A percentile compares a stretch with the other conserved stretches of the same genome.
These are phyloP conservation scores for Cyprinodon diabolis DNA, from an alignment of 2,797 vertebrate species.

Conservation along the genomic window DNA sequence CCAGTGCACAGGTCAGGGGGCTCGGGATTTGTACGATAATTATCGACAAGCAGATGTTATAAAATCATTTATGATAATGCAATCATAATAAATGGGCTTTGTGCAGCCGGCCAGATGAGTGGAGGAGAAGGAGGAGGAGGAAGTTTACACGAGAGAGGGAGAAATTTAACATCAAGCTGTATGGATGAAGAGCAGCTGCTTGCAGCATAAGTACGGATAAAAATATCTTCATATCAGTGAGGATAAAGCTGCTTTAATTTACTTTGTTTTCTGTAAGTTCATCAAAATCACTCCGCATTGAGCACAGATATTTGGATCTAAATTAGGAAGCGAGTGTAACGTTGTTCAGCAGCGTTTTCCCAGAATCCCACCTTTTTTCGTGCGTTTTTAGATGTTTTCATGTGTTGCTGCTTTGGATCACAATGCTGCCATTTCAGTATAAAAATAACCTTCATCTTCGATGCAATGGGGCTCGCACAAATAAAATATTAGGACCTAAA, in stretches of 20 bases:
- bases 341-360: slow-evolving; percentile 17
- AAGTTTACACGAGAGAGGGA: slow-evolving; percentile 37
- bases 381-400: slow-evolving; percentile 36
- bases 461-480: slow-evolving; percentile 59
- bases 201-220: slow-evolving; percentile 15
- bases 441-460: slow-evolving; percentile 73
- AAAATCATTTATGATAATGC: slow-evolving; percentile 86
- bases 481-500: slow-evolving; percentile 77
- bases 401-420: slow-evolving; percentile 56
- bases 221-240: slow-evolving; percentile 14
- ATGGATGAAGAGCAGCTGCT: slow-evolving; percentile 42
- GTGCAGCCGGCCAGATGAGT: slow-evolving; percentile 62
- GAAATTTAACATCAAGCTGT: slow-evolving; percentile 51
- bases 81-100: slow-evolving; percentile 79
- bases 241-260: slow-evolving; percentile 22
- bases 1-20: slow-evolving; percentile 74
- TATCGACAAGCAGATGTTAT: slow-evolving; percentile 85
- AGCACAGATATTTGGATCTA: slow-evolving; percentile 22
- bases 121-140: slow-evolving; percentile 38
- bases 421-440: slow-evolving; percentile 50
- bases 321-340: slow-evolving; percentile 9
- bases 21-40: slow-evolving; percentile 75
- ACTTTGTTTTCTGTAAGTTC: slow-evolving; percentile 30
- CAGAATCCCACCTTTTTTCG: slow-evolving; percentile 27
- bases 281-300: slow-evolving; percentile 22